phyloP scores from a whole-genome alignment of 2,113 vertebrate species.

The Pongo abelii region DNA sequence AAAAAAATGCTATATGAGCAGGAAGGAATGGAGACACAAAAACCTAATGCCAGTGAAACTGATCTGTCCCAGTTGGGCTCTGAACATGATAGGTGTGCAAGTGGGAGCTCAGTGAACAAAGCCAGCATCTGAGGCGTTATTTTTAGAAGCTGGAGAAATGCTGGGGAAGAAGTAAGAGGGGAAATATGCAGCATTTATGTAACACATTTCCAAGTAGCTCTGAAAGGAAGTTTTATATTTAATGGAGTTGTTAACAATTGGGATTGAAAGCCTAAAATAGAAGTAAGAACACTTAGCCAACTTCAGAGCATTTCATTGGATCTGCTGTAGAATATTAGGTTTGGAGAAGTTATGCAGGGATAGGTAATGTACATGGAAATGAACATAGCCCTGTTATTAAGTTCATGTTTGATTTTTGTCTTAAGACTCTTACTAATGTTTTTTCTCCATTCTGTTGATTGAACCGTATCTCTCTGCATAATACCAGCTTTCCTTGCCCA shows the following conservation, averaged over 20 bases:
- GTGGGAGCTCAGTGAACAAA: constrained; percentile 64
- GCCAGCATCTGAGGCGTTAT: constrained; percentile 57
- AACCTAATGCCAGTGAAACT: constrained; percentile 61
- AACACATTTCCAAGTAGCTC: constrained; percentile 65
- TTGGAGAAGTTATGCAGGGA: constrained; percentile 15
- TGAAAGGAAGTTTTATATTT: constrained; percentile 74
- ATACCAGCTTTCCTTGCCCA: not conserved
- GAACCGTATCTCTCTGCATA: not conserved
- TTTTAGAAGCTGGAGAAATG: constrained; percentile 59
- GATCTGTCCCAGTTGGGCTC: constrained; percentile 63
- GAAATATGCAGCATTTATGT: constrained; percentile 69
- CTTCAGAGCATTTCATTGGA: constrained; percentile 57
- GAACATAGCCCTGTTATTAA: not conserved
- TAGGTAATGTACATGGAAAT: constrained; percentile 12
- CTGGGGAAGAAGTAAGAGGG: constrained; percentile 60
- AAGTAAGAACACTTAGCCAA: constrained; percentile 56
- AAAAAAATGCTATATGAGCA: constrained; percentile 57
- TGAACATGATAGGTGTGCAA: constrained; percentile 66
- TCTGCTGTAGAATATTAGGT: constrained; percentile 54
- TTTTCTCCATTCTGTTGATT: not conserved
- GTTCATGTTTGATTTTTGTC: constrained; percentile 21
- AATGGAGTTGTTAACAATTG: constrained; percentile 74
- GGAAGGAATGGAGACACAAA: constrained; percentile 68
- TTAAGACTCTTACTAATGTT: constrained; percentile 1
- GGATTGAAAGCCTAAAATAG: constrained; percentile 68